These are phyloP conservation scores for Acridotheres tristis DNA, from an alignment of 2,797 vertebrate genomes.

Conservation along the genomic window DNA sequence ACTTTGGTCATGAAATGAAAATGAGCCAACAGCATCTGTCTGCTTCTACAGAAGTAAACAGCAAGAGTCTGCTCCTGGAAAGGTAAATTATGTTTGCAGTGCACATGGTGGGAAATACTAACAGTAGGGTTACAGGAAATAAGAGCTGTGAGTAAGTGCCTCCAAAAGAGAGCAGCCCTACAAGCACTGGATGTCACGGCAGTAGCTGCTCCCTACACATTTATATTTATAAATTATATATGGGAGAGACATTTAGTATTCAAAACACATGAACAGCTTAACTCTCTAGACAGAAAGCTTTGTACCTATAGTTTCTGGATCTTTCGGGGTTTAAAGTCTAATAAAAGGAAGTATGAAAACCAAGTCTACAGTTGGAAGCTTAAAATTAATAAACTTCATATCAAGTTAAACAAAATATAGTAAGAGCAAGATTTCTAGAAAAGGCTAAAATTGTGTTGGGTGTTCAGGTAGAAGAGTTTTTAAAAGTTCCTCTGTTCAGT, in stretches of 20 bases:
- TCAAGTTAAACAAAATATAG: neutral
- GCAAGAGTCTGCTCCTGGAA: neutral
- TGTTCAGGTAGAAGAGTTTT: neutral
- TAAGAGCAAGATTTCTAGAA: neutral
- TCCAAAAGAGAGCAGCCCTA: neutral
- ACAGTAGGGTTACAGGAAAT: neutral
- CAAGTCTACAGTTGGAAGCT: neutral
- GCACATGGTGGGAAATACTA: neutral
- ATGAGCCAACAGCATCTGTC: neutral
- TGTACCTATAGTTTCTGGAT: neutral
- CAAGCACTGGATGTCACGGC: neutral
- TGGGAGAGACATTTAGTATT: neutral
- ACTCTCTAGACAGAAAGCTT: neutral
- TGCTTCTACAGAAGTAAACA: neutral
- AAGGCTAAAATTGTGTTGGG: neutral
- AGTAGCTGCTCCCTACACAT: neutral
- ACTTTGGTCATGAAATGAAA: neutral
- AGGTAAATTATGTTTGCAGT: neutral
- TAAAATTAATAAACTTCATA: neutral
- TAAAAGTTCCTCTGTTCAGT: neutral
- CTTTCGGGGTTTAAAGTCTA: neutral
- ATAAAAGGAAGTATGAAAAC: neutral
- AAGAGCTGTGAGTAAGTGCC: neutral
- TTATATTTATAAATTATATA: neutral
- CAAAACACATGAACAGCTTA: neutral